phyloP scores from a whole-genome alignment of 2,113 vertebrate species.

The Ovibos moschatus region DNA sequence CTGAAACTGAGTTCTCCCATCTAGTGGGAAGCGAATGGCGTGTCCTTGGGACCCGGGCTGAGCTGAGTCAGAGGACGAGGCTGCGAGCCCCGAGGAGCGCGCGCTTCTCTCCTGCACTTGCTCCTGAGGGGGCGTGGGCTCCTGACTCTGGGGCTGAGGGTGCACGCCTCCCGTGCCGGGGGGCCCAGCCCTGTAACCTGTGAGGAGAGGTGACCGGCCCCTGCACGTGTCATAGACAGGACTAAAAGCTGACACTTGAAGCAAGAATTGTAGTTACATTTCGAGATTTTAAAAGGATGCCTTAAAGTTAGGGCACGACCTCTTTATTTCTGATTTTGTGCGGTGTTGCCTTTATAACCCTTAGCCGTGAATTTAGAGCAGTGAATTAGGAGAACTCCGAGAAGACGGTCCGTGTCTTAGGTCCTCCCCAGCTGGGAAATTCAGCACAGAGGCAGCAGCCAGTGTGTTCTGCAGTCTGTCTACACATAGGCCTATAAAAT shows the following conservation, averaged over 20 bases:
- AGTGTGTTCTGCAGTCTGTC: neutral
- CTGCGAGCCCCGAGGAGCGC: neutral
- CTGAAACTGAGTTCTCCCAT: neutral
- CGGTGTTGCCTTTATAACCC: constrained; percentile 52
- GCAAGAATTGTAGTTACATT: neutral
- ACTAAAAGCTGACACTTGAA: neutral
- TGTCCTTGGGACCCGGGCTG: neutral
- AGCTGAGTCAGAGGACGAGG: neutral
- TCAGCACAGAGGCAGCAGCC: neutral
- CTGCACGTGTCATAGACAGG: neutral
- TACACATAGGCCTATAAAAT: neutral
- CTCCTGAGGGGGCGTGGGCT: neutral
- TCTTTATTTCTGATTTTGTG: neutral
- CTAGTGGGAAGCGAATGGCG: neutral
- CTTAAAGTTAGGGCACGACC: neutral
- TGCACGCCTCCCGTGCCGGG: rapidly evolving
- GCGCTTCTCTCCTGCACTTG: neutral
- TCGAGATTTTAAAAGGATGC: neutral
- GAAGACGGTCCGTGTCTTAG: constrained; percentile 51
- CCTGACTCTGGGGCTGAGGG: neutral
- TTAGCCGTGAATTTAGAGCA: constrained; percentile 35
- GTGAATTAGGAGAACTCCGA: constrained; percentile 29
- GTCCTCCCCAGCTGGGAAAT: constrained; percentile 42
- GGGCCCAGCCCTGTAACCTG: neutral
- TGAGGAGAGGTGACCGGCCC: no score